Base-by-base conservation (phyloP, 2,888 invertebrate species). In the Germaria angustata region DNA sequence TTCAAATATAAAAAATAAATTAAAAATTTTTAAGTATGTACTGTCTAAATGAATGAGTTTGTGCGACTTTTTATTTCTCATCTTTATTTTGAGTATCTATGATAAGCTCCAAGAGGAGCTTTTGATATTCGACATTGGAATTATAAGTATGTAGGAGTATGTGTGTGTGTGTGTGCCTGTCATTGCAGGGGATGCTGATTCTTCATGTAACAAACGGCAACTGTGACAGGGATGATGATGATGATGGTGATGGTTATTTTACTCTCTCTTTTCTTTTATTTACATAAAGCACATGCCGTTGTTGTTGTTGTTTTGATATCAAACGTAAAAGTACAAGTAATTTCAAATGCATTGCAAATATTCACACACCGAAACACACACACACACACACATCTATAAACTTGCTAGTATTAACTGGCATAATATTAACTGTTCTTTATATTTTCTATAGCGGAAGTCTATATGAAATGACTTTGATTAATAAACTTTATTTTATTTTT, bases 171-270 rank as follows among this genome's bases (percentile, higher is more conserved):
- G 22, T 57, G 63, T 11, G 24, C n/a, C 8, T 55, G 53, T 41
- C 22, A 20, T 65, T 49, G 24, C 51, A 22, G 36, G 51, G 49
- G 66, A 59, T 68, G 57, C 44, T 51, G 44, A 17, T 34, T 17
- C 20, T 59, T 59, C 20, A 49, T 24, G 13, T 7, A 49, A 36
- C 22, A 46, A 65, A 55, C 41, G n/a, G 36, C 39, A 49, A 46
- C 36, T 46, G 20, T 41, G 53, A 61, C 28, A 41, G 65, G 41
- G 86, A 85, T 85, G 86, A 85, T 69, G 76, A 69, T 34, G 17
- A 22, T 77, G 86, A 85, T 85, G 86, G 85, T 66, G 76, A 66
- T 34, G 17, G 24, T 77, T 63, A 63, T 71, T 76, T 22, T 65
- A 17, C 63, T 71, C 69, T 71, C 80, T 71, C 71, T 80, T 69